These are phyloP conservation scores for Plagodis dolabraria DNA, from an alignment of 2,888 invertebrate species.

Conservation along the genomic window DNA sequence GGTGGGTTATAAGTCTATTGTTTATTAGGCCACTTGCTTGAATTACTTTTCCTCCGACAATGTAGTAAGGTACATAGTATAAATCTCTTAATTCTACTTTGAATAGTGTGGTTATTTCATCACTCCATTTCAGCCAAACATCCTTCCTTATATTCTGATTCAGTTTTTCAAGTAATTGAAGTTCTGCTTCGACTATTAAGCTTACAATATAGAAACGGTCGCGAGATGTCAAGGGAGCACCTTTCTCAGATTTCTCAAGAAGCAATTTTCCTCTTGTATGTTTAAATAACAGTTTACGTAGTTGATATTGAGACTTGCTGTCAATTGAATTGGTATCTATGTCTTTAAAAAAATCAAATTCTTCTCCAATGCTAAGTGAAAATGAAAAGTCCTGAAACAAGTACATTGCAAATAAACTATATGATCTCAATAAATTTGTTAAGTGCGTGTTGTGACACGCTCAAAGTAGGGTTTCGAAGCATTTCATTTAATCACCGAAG, in stretches of 20 bases:
- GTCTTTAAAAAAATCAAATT: too few species aligned
- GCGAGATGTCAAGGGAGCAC: background rate
- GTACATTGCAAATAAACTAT: too few species aligned
- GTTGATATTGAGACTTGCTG: too few species aligned
- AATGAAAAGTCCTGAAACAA: too few species aligned
- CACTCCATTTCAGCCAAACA: background rate
- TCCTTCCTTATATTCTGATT: background rate
- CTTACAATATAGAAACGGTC: background rate
- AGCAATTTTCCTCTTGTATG: background rate
- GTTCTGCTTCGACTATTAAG: background rate
- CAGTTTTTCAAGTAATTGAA: background rate
- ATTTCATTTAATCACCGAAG: too few species aligned
- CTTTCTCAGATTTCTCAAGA: background rate
- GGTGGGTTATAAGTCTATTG: constrained; percentile 1
- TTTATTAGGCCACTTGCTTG: background rate
- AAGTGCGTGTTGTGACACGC: too few species aligned
- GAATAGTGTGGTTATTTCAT: background rate
- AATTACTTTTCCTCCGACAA: background rate
- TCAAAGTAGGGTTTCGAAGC: too few species aligned
- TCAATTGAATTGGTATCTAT: too few species aligned
- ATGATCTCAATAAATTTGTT: too few species aligned
- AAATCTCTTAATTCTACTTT: background rate
- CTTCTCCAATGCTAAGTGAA: too few species aligned
- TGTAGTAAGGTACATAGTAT: background rate
- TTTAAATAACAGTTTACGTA: too few species aligned